Percentiles rank a stretch among this genome's conserved stretches.
Evolutionary conservation across 2,888 invertebrate species (phyloP).

Genomic region (Eurois occulta): DNA sequence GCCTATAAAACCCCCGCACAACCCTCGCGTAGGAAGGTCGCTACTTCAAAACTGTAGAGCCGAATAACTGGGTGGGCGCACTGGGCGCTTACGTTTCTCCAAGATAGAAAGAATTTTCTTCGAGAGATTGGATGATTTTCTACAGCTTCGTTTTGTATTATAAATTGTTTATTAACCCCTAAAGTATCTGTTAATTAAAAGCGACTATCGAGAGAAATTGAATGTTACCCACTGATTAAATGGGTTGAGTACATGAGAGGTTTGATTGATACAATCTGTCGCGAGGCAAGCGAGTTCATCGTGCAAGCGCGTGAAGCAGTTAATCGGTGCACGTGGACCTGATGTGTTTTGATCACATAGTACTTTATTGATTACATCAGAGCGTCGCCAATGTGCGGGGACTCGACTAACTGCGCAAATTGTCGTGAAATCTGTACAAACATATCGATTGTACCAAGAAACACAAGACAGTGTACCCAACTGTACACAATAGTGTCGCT

Average conservation of each 20-base stretch:
- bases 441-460: constrained; percentile 79
- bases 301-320: constrained; percentile 35
- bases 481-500: constrained; percentile 77
- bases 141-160: constrained; percentile 66
- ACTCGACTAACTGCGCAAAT: constrained; percentile 83
- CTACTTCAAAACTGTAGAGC: constrained; percentile 72
- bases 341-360: constrained; percentile 48
- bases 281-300: constrained; percentile 38
- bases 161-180: constrained; percentile 64
- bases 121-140: constrained; percentile 65
- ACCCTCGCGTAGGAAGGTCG: constrained; percentile 73
- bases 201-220: constrained; percentile 41
- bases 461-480: constrained; percentile 79
- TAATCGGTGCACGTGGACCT: constrained; percentile 60
- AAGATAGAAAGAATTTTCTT: constrained; percentile 69
- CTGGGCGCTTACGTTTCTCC: constrained; percentile 71
- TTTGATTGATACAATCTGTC: constrained; percentile 48
- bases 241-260: constrained; percentile 37
- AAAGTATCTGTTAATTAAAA: constrained; percentile 62
- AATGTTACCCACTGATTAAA: constrained; percentile 35
- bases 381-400: constrained; percentile 68
- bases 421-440: constrained; percentile 85
- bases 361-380: constrained; percentile 79
- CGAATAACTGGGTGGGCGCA: constrained; percentile 69
- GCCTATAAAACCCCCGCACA: constrained; percentile 65